Percentiles rank a stretch among this genome's conserved stretches.
phyloP scores from a whole-genome alignment of 2,888 invertebrate species.

The Ophion slaviceki region DNA sequence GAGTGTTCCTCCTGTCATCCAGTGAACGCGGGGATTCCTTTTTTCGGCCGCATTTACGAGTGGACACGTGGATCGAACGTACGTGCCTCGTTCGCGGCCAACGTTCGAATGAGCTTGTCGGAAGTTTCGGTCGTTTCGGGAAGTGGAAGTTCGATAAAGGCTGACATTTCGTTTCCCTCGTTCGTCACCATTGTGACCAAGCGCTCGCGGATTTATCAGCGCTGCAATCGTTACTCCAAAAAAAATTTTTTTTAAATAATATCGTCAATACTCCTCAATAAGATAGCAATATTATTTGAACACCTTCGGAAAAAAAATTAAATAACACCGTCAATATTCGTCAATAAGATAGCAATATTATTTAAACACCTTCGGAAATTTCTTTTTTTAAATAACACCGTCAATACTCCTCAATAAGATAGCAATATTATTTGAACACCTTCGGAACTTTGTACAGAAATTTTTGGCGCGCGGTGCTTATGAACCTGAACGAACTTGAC shows the following conservation, averaged over 20 bases:
- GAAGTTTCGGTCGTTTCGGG: constrained; percentile 20
- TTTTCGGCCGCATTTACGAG: background rate
- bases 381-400: background rate
- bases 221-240: background rate
- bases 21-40: background rate
- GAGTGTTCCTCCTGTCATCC: background rate
- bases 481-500: too few relatives aligned
- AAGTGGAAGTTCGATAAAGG: constrained; percentile 4
- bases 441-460: background rate
- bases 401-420: background rate
- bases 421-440: background rate
- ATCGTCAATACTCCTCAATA: background rate
- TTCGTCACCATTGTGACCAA: background rate
- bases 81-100: background rate
- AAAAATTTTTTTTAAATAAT: background rate
- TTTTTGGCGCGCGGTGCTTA: too few relatives aligned
- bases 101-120: constrained; percentile 8
- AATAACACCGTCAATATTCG: background rate
- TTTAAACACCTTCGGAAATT: background rate
- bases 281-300: background rate
- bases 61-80: constrained; percentile 28
- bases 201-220: background rate
- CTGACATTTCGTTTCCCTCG: constrained; percentile 5
- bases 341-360: background rate
- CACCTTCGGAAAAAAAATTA: background rate